Evolutionary conservation across 2,113 vertebrate genomes (phyloP).

Genomic region (Pelvicachromis taeniatus): DNA sequence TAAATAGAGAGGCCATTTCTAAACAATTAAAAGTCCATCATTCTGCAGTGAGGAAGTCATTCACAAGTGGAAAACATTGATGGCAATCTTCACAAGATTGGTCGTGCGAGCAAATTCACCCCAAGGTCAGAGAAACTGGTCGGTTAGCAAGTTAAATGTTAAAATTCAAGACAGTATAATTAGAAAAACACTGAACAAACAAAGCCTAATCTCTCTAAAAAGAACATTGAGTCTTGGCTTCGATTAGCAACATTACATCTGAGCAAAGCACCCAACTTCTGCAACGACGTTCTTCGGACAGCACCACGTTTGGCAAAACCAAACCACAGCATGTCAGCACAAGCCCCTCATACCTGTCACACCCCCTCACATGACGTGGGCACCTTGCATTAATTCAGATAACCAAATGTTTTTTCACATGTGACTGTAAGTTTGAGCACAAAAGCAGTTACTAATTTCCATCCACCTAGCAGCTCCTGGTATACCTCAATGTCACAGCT

Average conservation of each 20-base stretch:
- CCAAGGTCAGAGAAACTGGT: neutral
- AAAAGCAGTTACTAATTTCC: neutral
- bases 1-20: neutral
- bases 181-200: neutral
- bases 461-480: no score
- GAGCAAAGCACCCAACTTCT: neutral
- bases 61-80: neutral
- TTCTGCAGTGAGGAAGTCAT: neutral
- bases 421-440: neutral
- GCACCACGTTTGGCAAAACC: neutral
- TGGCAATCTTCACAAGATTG: neutral
- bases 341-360: neutral
- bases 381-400: neutral
- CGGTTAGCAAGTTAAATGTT: neutral
- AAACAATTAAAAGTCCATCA: neutral
- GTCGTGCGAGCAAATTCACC: neutral
- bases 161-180: neutral
- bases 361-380: neutral
- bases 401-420: neutral
- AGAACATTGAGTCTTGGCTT: neutral
- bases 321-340: rapidly evolving
- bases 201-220: neutral
- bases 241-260: neutral
- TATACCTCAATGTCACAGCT: no score
- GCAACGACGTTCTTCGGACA: neutral